Conservation (phyloP, 2,113 vertebrate species). For the Thinocorus orbignyianus region DNA sequence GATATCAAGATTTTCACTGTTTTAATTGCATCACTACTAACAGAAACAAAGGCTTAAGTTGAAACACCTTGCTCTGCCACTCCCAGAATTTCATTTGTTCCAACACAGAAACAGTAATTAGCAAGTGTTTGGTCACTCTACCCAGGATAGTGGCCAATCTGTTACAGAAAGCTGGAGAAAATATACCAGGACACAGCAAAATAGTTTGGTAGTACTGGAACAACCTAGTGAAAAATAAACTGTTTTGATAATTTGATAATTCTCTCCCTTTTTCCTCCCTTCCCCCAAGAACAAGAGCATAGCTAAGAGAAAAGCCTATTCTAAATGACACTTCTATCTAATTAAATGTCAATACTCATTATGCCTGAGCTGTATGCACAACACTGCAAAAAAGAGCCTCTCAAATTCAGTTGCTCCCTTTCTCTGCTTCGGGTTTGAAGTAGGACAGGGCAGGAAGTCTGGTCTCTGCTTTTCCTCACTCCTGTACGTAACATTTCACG, state of each 20-base stretch:
- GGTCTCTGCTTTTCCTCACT: not conserved
- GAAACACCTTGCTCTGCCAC: not conserved
- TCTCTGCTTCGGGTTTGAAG: constrained; percentile 57
- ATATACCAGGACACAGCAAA: not conserved
- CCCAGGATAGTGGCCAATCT: not conserved
- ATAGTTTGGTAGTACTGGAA: not conserved
- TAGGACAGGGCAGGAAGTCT: not conserved
- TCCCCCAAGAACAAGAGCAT: not conserved
- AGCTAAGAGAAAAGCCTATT: not conserved
- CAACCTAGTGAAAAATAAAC: not conserved
- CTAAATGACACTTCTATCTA: not conserved
- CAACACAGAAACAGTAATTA: not conserved
- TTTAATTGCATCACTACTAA: not conserved
- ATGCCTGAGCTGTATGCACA: not conserved
- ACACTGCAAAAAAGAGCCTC: constrained; percentile 46
- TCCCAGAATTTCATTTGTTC: not conserved
- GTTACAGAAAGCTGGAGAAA: not conserved
- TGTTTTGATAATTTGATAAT: not conserved
- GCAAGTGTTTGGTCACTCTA: not conserved
- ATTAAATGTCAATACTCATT: constrained; percentile 8
- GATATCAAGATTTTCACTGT: not conserved
- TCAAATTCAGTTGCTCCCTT: constrained; percentile 71
- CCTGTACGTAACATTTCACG: not conserved
- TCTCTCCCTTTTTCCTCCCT: not conserved
- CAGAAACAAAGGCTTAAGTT: not conserved